These are phyloP conservation scores for Caerostris darwini DNA, from an alignment of 1,140 invertebrate species.

Conservation along the genomic window DNA sequence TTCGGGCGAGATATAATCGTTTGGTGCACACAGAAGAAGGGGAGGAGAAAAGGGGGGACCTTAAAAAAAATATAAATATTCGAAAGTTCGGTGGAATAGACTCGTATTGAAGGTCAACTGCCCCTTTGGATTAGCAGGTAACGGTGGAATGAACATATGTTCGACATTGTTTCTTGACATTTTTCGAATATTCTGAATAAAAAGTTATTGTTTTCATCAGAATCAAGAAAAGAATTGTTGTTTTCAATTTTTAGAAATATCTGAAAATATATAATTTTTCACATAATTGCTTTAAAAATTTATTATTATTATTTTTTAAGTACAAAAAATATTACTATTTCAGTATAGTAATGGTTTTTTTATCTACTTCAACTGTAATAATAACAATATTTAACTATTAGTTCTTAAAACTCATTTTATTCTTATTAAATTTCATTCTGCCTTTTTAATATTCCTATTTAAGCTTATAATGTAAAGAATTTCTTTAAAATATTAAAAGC, in stretches of 20 bases:
- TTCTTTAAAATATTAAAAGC: too few species aligned
- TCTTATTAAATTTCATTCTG: too few species aligned
- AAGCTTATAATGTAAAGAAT: too few species aligned
- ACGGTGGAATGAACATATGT: background rate
- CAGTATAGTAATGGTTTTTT: too few species aligned
- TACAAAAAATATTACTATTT: too few species aligned
- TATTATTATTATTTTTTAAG: too few species aligned
- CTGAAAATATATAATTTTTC: too few species aligned
- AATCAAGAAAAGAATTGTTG: background rate
- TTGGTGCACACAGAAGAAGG: background rate
- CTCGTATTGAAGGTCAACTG: conserved; percentile 5
- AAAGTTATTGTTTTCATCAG: background rate
- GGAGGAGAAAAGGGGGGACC: conserved; percentile 3
- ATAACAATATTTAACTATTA: too few species aligned
- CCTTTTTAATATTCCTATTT: too few species aligned
- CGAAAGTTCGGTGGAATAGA: conserved; percentile 7
- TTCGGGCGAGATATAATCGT: conserved; percentile 27
- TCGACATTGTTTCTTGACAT: background rate
- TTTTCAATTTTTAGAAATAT: background rate
- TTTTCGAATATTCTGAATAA: background rate
- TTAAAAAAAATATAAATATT: conserved; percentile 19
- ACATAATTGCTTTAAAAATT: too few species aligned
- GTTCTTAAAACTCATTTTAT: too few species aligned
- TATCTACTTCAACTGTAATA: too few species aligned
- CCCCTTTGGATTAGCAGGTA: conserved; percentile 16